Base-by-base conservation (phyloP, 2,888 invertebrate species). In the Ormyrus labotus region DNA sequence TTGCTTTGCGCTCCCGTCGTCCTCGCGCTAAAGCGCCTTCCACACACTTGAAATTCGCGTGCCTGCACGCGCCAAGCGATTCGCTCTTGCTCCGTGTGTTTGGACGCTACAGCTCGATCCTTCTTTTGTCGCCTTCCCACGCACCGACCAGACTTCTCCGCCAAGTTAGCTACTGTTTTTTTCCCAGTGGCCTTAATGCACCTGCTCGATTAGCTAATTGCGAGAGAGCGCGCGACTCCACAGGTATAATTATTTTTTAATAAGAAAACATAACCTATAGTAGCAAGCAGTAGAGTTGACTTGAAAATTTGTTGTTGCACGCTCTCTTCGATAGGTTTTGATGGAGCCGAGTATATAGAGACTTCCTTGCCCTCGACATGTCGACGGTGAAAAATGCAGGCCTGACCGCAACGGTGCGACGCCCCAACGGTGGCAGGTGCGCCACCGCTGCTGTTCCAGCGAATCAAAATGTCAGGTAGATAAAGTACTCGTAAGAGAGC, bases 151-250 rank as follows among this genome's bases (percentile, higher is more conserved):
- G 8, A 34, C 68, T 51, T 6, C 51, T 8, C 57, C 69, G 6
- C 11, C 47, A 4, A 34, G 34, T 34, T 34, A 34, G 34, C 34
- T 34, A 34, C 34, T 4, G 34, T 34, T 34, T 34, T 34, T 34
- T 34, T 34, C 34, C 34, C 34, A 34, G 55, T 72, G 72, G n/a
- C 63, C 72, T 72, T 72, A 64, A 72, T 72, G 64, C 64, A 72
- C 72, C 72, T 72, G 72, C 47, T n/a, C 50, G 60, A 48, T 60
- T 11, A 50, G 48, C 50, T 60, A 70, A 50, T 11, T 19, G 13
- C 8, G 58, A 34, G 34, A 34, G 34, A 48, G n/a, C 60, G 51
- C 50, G 48, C 60, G n/a, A 19, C 10, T 60, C 34, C 6, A 19
- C 50, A 60, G 70, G 58, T 71, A 71, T 70, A 13, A 10, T 58